Evolutionary conservation across 2,888 invertebrate genomes (phyloP).

Genomic region (Caenorhabditis doughertyi): DNA sequence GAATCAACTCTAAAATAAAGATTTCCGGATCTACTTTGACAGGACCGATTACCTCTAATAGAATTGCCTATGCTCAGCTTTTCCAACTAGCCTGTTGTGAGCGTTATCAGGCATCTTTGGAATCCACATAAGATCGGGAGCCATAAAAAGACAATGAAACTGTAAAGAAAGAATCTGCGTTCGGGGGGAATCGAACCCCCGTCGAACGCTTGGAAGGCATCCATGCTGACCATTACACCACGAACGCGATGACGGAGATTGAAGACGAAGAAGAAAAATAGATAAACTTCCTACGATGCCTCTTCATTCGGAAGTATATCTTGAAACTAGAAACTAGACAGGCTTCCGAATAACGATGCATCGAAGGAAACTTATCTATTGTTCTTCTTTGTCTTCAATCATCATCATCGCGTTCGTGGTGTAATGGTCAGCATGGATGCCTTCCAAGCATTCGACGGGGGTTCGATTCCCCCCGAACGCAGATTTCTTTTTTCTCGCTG

Average conservation of each 20-base stretch:
- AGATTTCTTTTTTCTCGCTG: constrained; percentile 59
- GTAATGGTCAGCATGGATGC: constrained; percentile 78
- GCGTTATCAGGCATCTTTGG: too few species aligned
- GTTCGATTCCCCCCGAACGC: constrained; percentile 77
- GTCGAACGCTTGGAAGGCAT: constrained; percentile 76
- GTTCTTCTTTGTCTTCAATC: background rate
- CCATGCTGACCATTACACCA: constrained; percentile 77
- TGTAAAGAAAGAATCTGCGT: constrained; percentile 64
- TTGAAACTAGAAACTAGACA: too few species aligned
- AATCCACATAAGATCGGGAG: too few species aligned
- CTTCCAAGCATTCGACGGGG: constrained; percentile 78
- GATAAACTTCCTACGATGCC: background rate
- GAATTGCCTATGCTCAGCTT: too few species aligned
- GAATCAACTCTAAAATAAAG: constrained; percentile 77
- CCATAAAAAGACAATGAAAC: constrained; percentile 68
- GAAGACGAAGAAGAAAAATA: background rate
- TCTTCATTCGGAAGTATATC: background rate
- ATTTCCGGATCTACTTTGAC: too few species aligned
- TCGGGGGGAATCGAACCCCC: constrained; percentile 74
- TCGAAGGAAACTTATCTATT: too few species aligned
- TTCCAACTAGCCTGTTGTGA: too few species aligned
- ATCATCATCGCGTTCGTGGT: constrained; percentile 72
- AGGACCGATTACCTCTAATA: too few species aligned
- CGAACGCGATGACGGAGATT: constrained; percentile 56
- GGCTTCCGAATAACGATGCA: background rate